Evolutionary conservation across 2,888 invertebrate species (phyloP).

Genomic region (Trichopoda pennipes): DNA sequence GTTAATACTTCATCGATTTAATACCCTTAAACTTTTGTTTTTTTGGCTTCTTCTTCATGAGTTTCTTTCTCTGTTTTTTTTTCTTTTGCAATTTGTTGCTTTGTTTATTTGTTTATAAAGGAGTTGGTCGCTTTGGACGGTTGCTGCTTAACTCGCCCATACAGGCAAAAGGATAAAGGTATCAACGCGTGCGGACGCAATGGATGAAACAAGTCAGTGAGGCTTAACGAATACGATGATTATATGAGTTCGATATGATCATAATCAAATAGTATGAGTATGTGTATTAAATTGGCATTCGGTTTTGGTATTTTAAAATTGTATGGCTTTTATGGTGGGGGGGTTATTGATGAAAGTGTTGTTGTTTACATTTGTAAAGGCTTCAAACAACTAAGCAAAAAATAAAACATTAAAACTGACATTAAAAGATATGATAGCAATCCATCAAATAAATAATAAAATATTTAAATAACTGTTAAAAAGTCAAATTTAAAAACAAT

Average conservation of each 20-base stretch:
- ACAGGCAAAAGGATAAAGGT: slow-evolving; percentile 75
- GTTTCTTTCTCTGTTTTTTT: slow-evolving; percentile 8
- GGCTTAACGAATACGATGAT: slow-evolving; percentile 61
- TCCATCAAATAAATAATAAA: slow-evolving; percentile 68
- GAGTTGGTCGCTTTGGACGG: background rate
- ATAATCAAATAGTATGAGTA: slow-evolving; percentile 16
- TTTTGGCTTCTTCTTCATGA: slow-evolving; percentile 24
- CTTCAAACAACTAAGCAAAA: background rate
- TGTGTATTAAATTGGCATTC: slow-evolving; percentile 27
- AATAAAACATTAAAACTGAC: background rate
- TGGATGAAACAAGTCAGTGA: slow-evolving; percentile 68
- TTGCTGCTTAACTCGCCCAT: slow-evolving; percentile 5
- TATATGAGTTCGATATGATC: slow-evolving; percentile 63
- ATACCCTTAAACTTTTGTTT: slow-evolving; percentile 73
- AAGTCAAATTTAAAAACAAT: slow-evolving; percentile 59
- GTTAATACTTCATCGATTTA: slow-evolving; percentile 80
- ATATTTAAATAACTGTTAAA: slow-evolving; percentile 58
- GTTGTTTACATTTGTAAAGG: slow-evolving; percentile 68
- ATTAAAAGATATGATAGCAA: slow-evolving; percentile 51
- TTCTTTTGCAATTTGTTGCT: slow-evolving; percentile 25
- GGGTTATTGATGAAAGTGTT: slow-evolving; percentile 58
- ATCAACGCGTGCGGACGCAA: slow-evolving; percentile 75
- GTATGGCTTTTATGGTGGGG: slow-evolving; percentile 25
- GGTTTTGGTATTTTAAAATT: slow-evolving; percentile 13
- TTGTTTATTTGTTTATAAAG: slow-evolving; percentile 19